phyloP scores from a whole-genome alignment of 2,888 invertebrate genomes.

The Byasa hedistus region DNA sequence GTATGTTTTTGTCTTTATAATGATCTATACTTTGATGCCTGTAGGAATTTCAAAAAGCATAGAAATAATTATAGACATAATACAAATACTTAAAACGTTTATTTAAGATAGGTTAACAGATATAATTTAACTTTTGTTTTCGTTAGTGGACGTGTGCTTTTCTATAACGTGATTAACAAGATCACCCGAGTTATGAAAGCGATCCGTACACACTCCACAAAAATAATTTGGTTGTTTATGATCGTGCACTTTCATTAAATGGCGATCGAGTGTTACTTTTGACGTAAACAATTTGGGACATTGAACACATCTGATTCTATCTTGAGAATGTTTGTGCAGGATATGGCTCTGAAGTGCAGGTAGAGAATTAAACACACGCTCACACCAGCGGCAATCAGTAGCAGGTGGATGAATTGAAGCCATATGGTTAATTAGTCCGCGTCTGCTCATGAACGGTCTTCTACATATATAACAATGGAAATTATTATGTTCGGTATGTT shows the following conservation, averaged over 20 bases:
- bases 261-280: slow-evolving; percentile 41
- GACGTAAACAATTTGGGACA: slow-evolving; percentile 52
- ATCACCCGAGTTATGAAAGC: slow-evolving; percentile 24
- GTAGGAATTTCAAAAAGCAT: no score
- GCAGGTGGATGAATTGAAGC: slow-evolving; percentile 48
- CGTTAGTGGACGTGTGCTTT: slow-evolving; percentile 13
- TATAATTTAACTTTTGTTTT: neutral
- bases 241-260: slow-evolving; percentile 46
- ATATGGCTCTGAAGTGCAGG: slow-evolving; percentile 52
- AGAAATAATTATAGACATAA: no score
- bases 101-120: slow-evolving; percentile 2
- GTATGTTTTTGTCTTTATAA: no score
- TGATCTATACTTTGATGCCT: no score
- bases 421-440: slow-evolving; percentile 52
- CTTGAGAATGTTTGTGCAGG: slow-evolving; percentile 49
- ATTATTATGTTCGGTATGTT: slow-evolving; percentile 48
- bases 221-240: slow-evolving; percentile 16
- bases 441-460: slow-evolving; percentile 48
- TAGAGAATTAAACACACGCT: slow-evolving; percentile 45
- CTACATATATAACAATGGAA: slow-evolving; percentile 53
- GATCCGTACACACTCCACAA: slow-evolving; percentile 24
- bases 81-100: neutral
- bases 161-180: slow-evolving; percentile 26
- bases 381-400: slow-evolving; percentile 47
- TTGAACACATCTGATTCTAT: slow-evolving; percentile 42